These are phyloP conservation scores for Oscheius onirici DNA, from an alignment of 2,888 invertebrate species.

Conservation along the genomic window DNA sequence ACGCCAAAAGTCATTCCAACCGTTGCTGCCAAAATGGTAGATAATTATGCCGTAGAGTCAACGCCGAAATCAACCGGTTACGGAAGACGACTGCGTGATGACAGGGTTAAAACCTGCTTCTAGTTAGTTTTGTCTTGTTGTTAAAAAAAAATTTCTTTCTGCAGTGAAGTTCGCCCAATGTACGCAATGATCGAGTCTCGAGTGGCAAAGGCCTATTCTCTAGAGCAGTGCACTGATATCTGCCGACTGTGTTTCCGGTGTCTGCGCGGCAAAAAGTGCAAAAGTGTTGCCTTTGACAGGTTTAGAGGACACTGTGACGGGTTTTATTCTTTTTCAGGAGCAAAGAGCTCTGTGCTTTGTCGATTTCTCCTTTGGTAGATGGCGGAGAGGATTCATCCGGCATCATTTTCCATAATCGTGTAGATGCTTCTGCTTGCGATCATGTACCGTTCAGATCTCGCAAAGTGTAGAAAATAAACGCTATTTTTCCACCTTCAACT, in stretches of 20 bases:
- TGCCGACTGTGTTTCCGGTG: conserved; percentile 56
- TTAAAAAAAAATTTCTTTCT: conserved; percentile 6
- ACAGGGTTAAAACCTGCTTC: conserved; percentile 48
- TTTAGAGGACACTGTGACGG: conserved; percentile 29
- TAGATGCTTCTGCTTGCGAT: conserved; percentile 37
- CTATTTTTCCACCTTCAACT: no score
- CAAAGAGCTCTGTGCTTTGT: conserved; percentile 50
- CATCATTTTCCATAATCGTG: conserved; percentile 51
- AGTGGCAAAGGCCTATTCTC: conserved; percentile 52
- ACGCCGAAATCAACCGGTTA: conserved; percentile 42
- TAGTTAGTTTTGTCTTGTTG: conserved; percentile 29
- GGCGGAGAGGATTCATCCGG: conserved; percentile 44
- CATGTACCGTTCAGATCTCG: conserved; percentile 15
- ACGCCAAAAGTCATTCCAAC: neutral
- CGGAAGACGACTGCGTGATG: conserved; percentile 47
- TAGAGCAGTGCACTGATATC: conserved; percentile 62
- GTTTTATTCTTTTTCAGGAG: no score
- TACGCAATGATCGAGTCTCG: conserved; percentile 45
- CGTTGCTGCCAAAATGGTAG: conserved; percentile 19
- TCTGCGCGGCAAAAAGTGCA: conserved; percentile 50
- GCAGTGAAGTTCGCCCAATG: conserved; percentile 48
- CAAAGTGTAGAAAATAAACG: neutral
- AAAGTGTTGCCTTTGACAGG: conserved; percentile 54
- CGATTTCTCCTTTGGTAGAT: conserved; percentile 41
- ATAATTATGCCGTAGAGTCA: conserved; percentile 32